Conservation (phyloP, 1,140 invertebrate genomes). For the Habropoda laboriosa region DNA sequence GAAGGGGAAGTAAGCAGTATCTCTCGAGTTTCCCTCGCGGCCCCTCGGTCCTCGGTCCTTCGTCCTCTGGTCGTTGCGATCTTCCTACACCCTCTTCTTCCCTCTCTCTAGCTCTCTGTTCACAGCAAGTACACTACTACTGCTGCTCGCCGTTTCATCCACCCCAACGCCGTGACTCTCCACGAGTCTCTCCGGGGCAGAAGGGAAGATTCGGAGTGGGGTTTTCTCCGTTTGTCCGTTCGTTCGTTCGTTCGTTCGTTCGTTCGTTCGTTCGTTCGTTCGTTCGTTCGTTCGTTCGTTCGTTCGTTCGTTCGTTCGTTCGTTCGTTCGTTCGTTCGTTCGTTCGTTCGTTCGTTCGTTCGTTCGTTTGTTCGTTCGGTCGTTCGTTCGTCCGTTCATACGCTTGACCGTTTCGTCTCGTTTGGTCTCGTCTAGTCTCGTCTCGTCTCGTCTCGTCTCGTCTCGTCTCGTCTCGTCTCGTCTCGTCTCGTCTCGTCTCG, state of each 20-base stretch:
- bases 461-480: constrained; percentile 57
- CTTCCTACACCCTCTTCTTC: constrained; percentile 24
- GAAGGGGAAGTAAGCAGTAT: constrained; percentile 72
- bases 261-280: constrained; percentile 66
- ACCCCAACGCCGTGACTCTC: constrained; percentile 48
- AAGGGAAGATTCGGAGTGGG: constrained; percentile 47
- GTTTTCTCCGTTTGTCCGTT: constrained; percentile 72
- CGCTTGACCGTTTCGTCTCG: no score
- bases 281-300: constrained; percentile 75
- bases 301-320: constrained; percentile 57
- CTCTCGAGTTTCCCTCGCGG: constrained; percentile 66
- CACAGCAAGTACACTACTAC: constrained; percentile 22
- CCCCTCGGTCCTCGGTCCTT: constrained; percentile 50
- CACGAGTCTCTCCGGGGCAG: constrained; percentile 45
- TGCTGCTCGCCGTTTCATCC: constrained; percentile 31
- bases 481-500: constrained; percentile 60
- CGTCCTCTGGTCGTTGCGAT: constrained; percentile 28
- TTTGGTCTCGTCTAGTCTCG: no score
- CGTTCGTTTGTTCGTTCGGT: constrained; percentile 57
- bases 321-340: constrained; percentile 62
- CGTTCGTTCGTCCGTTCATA: constrained; percentile 62
- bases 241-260: constrained; percentile 59
- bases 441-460: no score
- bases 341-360: constrained; percentile 76
- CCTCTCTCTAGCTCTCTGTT: neutral